These are phyloP conservation scores for Belonocnema kinseyi DNA, from an alignment of 1,140 invertebrate species.

Conservation along the genomic window DNA sequence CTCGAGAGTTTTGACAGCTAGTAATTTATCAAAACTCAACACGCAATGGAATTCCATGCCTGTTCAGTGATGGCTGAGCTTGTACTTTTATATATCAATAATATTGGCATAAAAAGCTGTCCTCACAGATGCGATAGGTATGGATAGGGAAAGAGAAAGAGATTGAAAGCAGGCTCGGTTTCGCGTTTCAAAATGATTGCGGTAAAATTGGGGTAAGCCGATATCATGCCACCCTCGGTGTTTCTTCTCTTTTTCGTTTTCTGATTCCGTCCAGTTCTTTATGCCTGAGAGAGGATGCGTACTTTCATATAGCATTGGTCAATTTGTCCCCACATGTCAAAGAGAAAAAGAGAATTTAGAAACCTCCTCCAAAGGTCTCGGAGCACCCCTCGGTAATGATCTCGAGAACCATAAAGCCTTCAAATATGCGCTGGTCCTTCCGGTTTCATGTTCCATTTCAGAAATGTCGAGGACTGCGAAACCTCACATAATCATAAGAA, in stretches of 20 bases:
- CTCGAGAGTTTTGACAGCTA: constrained; percentile 66
- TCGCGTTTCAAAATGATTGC: constrained; percentile 74
- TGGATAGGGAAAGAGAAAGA: constrained; percentile 35
- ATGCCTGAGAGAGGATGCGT: neutral
- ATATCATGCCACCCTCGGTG: constrained; percentile 46
- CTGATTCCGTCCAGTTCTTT: neutral
- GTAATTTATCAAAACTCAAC: constrained; percentile 68
- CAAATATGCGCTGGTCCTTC: neutral
- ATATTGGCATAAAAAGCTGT: constrained; percentile 56
- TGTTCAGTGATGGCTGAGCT: constrained; percentile 40
- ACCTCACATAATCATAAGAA: too few relatives aligned
- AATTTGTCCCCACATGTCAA: neutral
- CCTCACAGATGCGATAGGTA: constrained; percentile 38
- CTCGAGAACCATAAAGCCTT: neutral
- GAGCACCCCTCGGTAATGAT: neutral
- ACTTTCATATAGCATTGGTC: constrained; percentile 12
- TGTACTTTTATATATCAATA: constrained; percentile 64
- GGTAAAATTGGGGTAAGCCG: constrained; percentile 74
- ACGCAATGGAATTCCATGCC: constrained; percentile 23
- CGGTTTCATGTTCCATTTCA: constrained; percentile 42
- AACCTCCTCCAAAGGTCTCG: constrained; percentile 31
- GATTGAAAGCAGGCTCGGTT: constrained; percentile 53
- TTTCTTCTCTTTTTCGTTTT: neutral
- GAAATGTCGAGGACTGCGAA: neutral
- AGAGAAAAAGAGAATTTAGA: neutral